Base-by-base conservation (phyloP, 2,797 vertebrate genomes). In the Protosalanx chinensis region DNA sequence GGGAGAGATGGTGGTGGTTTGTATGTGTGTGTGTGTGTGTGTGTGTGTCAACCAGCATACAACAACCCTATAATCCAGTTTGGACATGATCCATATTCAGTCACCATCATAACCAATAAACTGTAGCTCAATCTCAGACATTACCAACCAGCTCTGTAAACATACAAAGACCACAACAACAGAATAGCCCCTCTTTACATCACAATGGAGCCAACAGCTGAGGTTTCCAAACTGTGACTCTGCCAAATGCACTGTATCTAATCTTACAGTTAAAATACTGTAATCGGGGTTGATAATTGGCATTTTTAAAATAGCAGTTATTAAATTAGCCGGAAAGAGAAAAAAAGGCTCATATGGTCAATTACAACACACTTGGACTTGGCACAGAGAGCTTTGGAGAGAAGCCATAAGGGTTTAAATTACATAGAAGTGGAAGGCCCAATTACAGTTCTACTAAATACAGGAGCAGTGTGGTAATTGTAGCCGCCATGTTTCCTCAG, bases 341-440 rank as follows among this genome's bases (percentile, higher is more conserved):
- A 74, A 88, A 89, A 86, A 87, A 86, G 73, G 12, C 81, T 87
- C 87, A 80, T 87, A 89, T 88, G 89, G 88, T 88, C 89, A 88
- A 91, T 91, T 90, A 90, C 81, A 86, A 85, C 80, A 90, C 87
- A 88, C 87, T 88, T 91, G 88, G 88, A 88, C 87, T 88, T 91
- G 88, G 88, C 88, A 89, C 82, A 81, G 82, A 82, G 87, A 85
- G 74, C 80, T 78, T 89, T 90, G 88, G 89, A 90, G 86, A 81
- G 76, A 76, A 87, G 88, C 88, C 89, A 89, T 85, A 71, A 79
- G 85, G 85, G 85, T 86, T 89, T 86, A 88, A 86, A 87, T 88
- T 79, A 88, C 79, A 88, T 81, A 85, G 80, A 88, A 90, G 85
- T 84, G 89, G 79, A 86, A 87, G 86, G 85, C 80, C 82, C 81